Percentiles rank a stretch among this genome's conserved stretches.
Conservation (phyloP, 1,140 invertebrate species). For the Hycleus phaleratus region DNA sequence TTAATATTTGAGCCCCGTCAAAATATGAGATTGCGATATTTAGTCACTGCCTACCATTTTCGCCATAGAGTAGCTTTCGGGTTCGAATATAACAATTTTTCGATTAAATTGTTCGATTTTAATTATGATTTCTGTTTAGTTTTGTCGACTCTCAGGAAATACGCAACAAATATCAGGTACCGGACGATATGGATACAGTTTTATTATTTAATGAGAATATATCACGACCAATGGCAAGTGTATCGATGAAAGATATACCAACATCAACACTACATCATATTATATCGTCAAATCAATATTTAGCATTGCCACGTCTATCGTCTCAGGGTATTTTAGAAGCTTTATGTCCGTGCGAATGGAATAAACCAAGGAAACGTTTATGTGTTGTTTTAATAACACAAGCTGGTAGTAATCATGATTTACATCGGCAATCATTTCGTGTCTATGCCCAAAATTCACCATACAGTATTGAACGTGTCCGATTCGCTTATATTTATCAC, state of each 20-base stretch:
- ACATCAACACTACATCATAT: conserved; percentile 80
- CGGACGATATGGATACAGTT: conserved; percentile 72
- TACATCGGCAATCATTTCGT: conserved; percentile 53
- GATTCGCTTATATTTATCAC: conserved; percentile 81
- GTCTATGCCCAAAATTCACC: conserved; percentile 59
- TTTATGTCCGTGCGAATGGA: conserved; percentile 81
- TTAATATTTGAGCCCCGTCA: conserved; percentile 78
- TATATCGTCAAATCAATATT: conserved; percentile 80
- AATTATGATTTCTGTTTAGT: conserved; percentile 41
- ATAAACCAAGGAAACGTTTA: conserved; percentile 70
- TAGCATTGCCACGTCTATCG: conserved; percentile 80
- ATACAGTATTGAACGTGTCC: conserved; percentile 58
- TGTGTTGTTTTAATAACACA: conserved; percentile 82
- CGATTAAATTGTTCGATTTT: not conserved
- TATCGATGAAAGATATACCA: conserved; percentile 84
- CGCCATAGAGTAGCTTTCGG: conserved; percentile 81
- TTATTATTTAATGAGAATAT: conserved; percentile 87
- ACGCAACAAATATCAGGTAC: conserved; percentile 62
- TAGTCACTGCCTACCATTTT: conserved; percentile 82
- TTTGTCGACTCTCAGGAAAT: conserved; percentile 61
- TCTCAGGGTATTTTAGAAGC: conserved; percentile 80
- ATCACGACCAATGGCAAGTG: conserved; percentile 69
- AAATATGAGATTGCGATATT: conserved; percentile 70
- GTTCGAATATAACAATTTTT: conserved; percentile 37
- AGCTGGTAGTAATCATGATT: conserved; percentile 54